phyloP scores from a whole-genome alignment of 2,888 invertebrate species.

The Epinotia brunnichana region DNA sequence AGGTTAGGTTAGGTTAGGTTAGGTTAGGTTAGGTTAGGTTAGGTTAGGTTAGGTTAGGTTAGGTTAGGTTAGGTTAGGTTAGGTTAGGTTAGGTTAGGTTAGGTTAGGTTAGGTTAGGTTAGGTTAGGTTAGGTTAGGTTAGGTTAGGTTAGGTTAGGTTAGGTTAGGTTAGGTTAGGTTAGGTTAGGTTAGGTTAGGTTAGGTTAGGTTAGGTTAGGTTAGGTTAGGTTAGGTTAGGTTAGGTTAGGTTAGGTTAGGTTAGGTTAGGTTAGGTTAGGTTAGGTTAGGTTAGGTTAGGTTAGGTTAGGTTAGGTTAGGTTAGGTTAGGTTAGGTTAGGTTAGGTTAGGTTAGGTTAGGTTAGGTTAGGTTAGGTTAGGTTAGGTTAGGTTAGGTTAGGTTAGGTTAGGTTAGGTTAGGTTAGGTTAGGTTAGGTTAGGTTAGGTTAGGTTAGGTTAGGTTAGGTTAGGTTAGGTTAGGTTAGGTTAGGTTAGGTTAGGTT shows the following conservation, averaged over 20 bases:
- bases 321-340: constrained; percentile 40
- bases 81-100: constrained; percentile 36
- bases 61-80: constrained; percentile 30
- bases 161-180: constrained; percentile 40
- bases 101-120: constrained; percentile 42
- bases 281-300: constrained; percentile 40
- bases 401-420: constrained; percentile 41
- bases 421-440: constrained; percentile 44
- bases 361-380: constrained; percentile 41
- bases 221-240: constrained; percentile 40
- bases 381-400: constrained; percentile 37
- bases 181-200: constrained; percentile 40
- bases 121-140: constrained; percentile 36
- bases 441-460: constrained; percentile 22
- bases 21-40: constrained; percentile 46
- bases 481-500: constrained; percentile 40
- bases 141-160: constrained; percentile 38
- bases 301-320: constrained; percentile 39
- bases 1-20: constrained; percentile 40
- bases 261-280: constrained; percentile 40
- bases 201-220: constrained; percentile 40
- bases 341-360: constrained; percentile 40
- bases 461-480: constrained; percentile 33
- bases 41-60: constrained; percentile 44
- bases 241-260: constrained; percentile 39